phyloP scores from a whole-genome alignment of 2,888 invertebrate genomes.

The Chymomyza caudatula region DNA sequence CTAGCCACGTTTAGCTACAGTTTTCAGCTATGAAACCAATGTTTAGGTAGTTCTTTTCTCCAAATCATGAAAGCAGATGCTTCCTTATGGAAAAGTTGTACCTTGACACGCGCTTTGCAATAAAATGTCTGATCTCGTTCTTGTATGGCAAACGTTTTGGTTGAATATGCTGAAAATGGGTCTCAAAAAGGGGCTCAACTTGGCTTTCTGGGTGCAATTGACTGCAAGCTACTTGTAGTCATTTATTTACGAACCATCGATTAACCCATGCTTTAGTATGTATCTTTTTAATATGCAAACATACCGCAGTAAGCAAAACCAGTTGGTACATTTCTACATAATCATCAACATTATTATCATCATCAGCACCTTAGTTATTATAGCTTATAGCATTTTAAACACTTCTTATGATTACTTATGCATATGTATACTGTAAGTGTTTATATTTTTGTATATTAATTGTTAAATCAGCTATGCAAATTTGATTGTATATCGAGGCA shows the following conservation, averaged over 20 bases:
- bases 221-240: no score
- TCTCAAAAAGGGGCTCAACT: no score
- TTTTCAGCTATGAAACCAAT: no score
- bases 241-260: not conserved
- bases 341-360: not conserved
- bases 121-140: no score
- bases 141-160: no score
- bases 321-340: not conserved
- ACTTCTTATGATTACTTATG: not conserved
- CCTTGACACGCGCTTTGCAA: no score
- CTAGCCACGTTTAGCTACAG: not conserved
- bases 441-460: not conserved
- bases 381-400: not conserved
- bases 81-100: no score
- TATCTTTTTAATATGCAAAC: not conserved
- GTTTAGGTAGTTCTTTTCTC: no score
- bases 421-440: not conserved
- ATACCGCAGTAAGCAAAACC: not conserved
- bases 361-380: not conserved
- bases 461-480: not conserved
- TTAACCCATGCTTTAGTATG: no score
- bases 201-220: no score
- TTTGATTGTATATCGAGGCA: slow-evolving; percentile 26
- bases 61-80: no score
- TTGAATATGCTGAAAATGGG: no score